Evolutionary conservation across 2,888 invertebrate genomes (phyloP), one percentile per base, ranked within the genome.

Genomic region (Conomelus anceps): DNA sequence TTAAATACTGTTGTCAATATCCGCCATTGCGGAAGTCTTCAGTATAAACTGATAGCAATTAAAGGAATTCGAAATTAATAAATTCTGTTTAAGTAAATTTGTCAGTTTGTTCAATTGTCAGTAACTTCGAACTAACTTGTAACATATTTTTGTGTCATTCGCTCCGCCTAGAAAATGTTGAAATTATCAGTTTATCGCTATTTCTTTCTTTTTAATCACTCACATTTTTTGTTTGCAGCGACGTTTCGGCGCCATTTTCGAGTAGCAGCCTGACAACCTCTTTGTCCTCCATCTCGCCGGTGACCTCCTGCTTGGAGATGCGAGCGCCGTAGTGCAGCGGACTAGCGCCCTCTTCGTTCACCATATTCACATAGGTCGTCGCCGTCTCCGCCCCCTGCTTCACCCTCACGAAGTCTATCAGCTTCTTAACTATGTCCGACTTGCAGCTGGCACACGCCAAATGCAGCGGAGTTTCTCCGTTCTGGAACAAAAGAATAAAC

Each of bases 281-380:
- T 22, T 94, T 93, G 91, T 95, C 95, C 91, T 94, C 97, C 23
- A 88, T 23, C 23, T 88, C 24, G 3, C 22, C 24, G n/a, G 94
- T 95, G 0, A 97, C 97, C 93, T 98, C 97, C 90, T 96, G 95
- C 93, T 97, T 97, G 41, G 96, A 96, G 89, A 99, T 96, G 93
- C 97, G 97, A 91, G 98, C 98, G 3, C 98, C 98, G 93, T 97
- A 99, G 94, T 99, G 99, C 85, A 99, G 94, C 13, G 98, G 97
- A 89, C 97, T 98, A 91, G 99, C 98, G 20, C 99, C 99, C 91
- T 98, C 98, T 92, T 97, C 96, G 91, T 98, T 98, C 24, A 97
- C 95, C 89, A 97, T 95, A 93, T 99, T 99, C 23, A 99, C 96
- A 92, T 98, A 97, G 29, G 95, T 94, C n/a, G 96, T 96, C 7